phyloP scores from a whole-genome alignment of 2,797 vertebrate species.

The Periophthalmus magnuspinnatus region DNA sequence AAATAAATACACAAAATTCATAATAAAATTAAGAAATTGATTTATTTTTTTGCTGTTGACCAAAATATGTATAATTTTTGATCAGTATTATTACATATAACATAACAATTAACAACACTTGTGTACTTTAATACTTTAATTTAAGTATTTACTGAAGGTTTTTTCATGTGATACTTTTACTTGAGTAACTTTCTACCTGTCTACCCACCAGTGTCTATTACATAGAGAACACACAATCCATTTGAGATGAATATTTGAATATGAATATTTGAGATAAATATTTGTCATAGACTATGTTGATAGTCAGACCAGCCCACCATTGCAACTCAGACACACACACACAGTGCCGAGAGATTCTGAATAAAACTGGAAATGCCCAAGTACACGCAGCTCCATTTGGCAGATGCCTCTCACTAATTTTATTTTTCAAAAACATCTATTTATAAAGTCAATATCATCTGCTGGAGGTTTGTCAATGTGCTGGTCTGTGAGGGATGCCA shows the following conservation, averaged over 20 bases:
- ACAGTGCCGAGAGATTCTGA: slow-evolving; percentile 9
- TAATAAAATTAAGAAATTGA: too few species aligned
- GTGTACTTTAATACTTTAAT: too few species aligned
- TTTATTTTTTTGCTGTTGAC: too few species aligned
- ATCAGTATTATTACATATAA: too few species aligned
- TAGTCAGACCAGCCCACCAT: not conserved
- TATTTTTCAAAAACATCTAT: slow-evolving; percentile 30
- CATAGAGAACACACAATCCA: too few species aligned
- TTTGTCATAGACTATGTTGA: not conserved
- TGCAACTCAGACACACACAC: slow-evolving; percentile 4
- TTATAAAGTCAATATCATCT: slow-evolving; percentile 44
- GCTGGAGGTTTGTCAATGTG: slow-evolving; percentile 27
- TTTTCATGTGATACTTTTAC: too few species aligned
- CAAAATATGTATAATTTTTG: too few species aligned
- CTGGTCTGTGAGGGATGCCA: slow-evolving; percentile 22
- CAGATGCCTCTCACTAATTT: slow-evolving; percentile 41
- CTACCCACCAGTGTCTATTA: too few species aligned
- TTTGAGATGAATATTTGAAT: not conserved
- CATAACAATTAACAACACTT: too few species aligned
- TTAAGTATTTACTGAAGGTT: too few species aligned
- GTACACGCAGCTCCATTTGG: slow-evolving; percentile 12
- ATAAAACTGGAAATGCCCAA: slow-evolving; percentile 8
- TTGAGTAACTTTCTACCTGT: too few species aligned
- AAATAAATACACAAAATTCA: too few species aligned
- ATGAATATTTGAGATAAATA: not conserved